A percentile compares a stretch with the other conserved stretches of the same genome.
Evolutionary conservation across 2,888 invertebrate species (phyloP).

Genomic region (Lampropteryx suffumata): DNA sequence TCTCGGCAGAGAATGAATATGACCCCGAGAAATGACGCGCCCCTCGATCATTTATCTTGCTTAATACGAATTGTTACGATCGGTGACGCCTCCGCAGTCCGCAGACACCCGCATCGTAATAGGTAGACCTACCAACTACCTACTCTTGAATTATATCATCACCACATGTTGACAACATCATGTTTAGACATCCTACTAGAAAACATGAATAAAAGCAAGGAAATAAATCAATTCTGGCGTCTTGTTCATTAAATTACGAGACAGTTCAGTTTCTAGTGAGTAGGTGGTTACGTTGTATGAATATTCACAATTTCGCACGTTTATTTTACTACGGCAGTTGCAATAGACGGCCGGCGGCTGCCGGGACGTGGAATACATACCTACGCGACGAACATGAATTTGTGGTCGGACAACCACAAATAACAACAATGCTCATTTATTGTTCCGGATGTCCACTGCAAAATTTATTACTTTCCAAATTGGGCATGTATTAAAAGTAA

Average conservation of each 20-base stretch:
- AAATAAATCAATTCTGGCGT: slow-evolving; percentile 16
- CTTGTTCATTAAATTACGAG: slow-evolving; percentile 20
- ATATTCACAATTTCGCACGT: slow-evolving; percentile 41
- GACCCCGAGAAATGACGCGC: slow-evolving; percentile 47
- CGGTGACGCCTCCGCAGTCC: slow-evolving; percentile 44
- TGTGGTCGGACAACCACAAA: slow-evolving; percentile 49
- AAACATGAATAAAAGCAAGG: slow-evolving; percentile 3
- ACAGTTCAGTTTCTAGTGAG: slow-evolving; percentile 27
- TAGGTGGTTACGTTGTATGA: slow-evolving; percentile 39
- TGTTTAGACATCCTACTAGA: slow-evolving; percentile 19
- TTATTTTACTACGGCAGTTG: slow-evolving; percentile 41
- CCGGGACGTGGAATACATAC: slow-evolving; percentile 48
- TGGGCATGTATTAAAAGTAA: slow-evolving; percentile 42
- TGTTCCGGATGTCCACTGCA: slow-evolving; percentile 53
- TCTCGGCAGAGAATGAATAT: slow-evolving; percentile 52
- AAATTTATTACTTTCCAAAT: slow-evolving; percentile 51
- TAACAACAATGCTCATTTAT: slow-evolving; percentile 52
- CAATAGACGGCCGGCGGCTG: slow-evolving; percentile 45
- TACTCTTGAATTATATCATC: slow-evolving; percentile 21
- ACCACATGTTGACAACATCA: slow-evolving; percentile 21
- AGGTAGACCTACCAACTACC: too few relatives aligned
- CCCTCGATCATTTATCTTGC: slow-evolving; percentile 49
- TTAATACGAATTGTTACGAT: slow-evolving; percentile 42
- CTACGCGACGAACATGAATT: slow-evolving; percentile 27
- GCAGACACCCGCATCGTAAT: slow-evolving; percentile 29